phyloP scores from a whole-genome alignment of 2,797 vertebrate genomes.

The Parotocinclus haroldoi region DNA sequence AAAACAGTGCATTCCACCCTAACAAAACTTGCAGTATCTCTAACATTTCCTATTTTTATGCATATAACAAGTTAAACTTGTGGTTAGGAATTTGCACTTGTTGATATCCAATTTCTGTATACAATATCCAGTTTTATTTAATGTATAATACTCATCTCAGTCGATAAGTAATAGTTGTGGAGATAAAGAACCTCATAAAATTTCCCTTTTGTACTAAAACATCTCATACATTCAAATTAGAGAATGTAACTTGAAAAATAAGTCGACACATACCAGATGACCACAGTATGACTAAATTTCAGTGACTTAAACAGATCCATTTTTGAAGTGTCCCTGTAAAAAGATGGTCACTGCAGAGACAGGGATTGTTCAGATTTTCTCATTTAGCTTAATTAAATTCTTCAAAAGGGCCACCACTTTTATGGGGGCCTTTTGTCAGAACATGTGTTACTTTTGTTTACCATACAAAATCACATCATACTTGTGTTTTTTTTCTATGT shows the following conservation, averaged over 20 bases:
- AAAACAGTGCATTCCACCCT: too few relatives aligned
- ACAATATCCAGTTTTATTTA: slow-evolving; percentile 15
- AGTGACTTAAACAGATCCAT: slow-evolving; percentile 63
- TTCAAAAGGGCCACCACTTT: slow-evolving; percentile 64
- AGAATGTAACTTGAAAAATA: slow-evolving; percentile 70
- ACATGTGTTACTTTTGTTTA: slow-evolving; percentile 63
- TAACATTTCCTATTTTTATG: too few relatives aligned
- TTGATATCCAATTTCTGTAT: too few relatives aligned
- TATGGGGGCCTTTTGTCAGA: slow-evolving; percentile 60
- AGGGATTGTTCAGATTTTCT: slow-evolving; percentile 62
- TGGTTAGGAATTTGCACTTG: too few relatives aligned
- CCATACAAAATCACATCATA: slow-evolving; percentile 38
- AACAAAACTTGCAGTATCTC: too few relatives aligned
- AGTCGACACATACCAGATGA: slow-evolving; percentile 75
- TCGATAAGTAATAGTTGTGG: slow-evolving; percentile 61
- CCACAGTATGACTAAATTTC: slow-evolving; percentile 63
- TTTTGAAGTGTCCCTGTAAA: slow-evolving; percentile 75
- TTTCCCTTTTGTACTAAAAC: slow-evolving; percentile 72
- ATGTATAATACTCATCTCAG: slow-evolving; percentile 36
- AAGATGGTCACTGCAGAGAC: slow-evolving; percentile 64
- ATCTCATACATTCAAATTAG: slow-evolving; percentile 67
- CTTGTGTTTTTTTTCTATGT: slow-evolving; percentile 28
- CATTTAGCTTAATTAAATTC: slow-evolving; percentile 74
- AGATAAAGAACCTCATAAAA: slow-evolving; percentile 57
- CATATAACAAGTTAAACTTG: too few relatives aligned